Conservation (phyloP, 2,797 vertebrate genomes). For the Lepilemur ruficaudatus region DNA sequence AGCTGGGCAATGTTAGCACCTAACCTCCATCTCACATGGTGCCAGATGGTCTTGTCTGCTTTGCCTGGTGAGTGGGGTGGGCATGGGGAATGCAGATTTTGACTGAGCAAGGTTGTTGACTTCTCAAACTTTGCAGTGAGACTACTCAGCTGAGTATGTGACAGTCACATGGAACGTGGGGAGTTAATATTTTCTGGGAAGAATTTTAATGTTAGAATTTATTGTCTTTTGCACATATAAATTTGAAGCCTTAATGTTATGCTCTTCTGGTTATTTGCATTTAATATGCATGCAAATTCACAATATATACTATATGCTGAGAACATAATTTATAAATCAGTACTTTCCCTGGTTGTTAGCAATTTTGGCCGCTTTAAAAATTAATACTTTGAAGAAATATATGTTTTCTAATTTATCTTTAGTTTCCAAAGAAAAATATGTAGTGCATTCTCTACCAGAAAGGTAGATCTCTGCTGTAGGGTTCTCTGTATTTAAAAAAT, state of each 20-base stretch:
- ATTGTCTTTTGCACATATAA: conserved; percentile 73
- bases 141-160: neutral
- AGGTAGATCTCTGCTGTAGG: neutral
- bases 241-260: conserved; percentile 68
- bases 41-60: neutral
- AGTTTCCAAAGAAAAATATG: neutral
- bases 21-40: neutral
- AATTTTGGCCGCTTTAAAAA: conserved; percentile 75
- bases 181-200: conserved; percentile 69
- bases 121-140: neutral
- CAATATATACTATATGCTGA: conserved; percentile 64
- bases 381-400: conserved; percentile 72
- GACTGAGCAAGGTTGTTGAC: neutral
- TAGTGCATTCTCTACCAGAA: neutral
- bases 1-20: neutral
- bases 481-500: conserved; percentile 46
- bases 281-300: conserved; percentile 78
- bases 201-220: conserved; percentile 71
- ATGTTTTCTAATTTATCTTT: conserved; percentile 55
- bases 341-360: conserved; percentile 62
- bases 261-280: conserved; percentile 73
- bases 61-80: neutral
- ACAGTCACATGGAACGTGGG: conserved; percentile 10
- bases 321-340: conserved; percentile 70
- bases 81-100: neutral